Percentiles rank a stretch among this genome's conserved stretches.
phyloP scores from a whole-genome alignment of 2,797 vertebrate species.

The Clarias laeviceps region DNA sequence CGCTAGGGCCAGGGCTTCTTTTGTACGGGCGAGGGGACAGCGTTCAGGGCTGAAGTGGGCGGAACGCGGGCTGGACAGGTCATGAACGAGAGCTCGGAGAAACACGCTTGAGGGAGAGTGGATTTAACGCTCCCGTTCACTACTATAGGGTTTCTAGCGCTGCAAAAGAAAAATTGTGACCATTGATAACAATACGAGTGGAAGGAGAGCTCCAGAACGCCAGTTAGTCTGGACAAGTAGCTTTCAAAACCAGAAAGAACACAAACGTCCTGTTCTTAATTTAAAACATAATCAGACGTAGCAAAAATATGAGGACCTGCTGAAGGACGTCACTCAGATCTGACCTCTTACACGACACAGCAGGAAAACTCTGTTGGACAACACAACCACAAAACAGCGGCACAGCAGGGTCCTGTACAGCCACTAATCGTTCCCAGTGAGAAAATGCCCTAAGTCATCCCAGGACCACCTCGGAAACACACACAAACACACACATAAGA shows the following conservation, averaged over 20 bases:
- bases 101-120: slow-evolving; percentile 81
- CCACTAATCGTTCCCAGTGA: background rate
- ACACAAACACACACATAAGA: background rate
- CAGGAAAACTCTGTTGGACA: slow-evolving; percentile 50
- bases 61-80: slow-evolving; percentile 84
- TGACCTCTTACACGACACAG: slow-evolving; percentile 50
- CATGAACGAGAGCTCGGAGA: slow-evolving; percentile 83
- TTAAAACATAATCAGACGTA: background rate
- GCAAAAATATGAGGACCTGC: background rate
- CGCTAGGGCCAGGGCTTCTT: slow-evolving; percentile 70
- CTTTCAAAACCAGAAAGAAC: background rate
- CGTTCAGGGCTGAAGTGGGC: slow-evolving; percentile 62
- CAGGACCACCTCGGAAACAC: slow-evolving; percentile 14
- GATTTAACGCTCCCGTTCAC: slow-evolving; percentile 41
- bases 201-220: background rate
- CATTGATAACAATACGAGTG: background rate
- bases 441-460: slow-evolving; percentile 9
- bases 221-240: too few species aligned
- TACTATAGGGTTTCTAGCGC: background rate
- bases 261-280: background rate
- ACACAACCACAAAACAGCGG: slow-evolving; percentile 43
- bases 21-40: slow-evolving; percentile 79
- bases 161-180: background rate
- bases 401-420: slow-evolving; percentile 48
- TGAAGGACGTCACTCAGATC: slow-evolving; percentile 7